Base-by-base conservation (phyloP, 2,888 invertebrate genomes). In the Philhelius pedissequus region DNA sequence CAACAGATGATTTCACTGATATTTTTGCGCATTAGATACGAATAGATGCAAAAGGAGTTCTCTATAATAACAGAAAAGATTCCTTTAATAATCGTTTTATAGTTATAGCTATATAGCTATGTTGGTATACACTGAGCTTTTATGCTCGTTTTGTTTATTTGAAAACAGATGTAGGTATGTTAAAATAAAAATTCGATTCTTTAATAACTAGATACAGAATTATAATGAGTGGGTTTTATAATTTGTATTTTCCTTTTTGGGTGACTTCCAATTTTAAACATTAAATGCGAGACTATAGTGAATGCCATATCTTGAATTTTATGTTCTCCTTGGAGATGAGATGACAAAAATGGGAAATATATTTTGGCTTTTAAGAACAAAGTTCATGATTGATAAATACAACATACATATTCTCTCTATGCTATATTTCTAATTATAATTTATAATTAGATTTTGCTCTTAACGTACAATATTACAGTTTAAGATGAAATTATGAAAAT, bases 1-100 rank as follows among this genome's bases (percentile, higher is more conserved):
- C 77, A 82, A 76, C 76, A 81, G 66, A 81, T 81, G 76, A 60
- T 71, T 54, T 71, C 48, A 64, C 25, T 68, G 58, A 66, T 43
- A 70, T 56, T 60, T 54, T 40, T 70, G 69, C 70, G 32, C 69
- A 70, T 18, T 64, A n/a, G 20, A 1, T 64, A 45, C 13, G 11
- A 32, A 40, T 9, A 40, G 60, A 60, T 58, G 18, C 38, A 58
- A 35, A 22, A n/a, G 38, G n/a, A n/a, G 6, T 9, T 38, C 22
- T 58, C 58, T 38, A 4, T 25, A 54, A 18, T 20, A 32, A 25
- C n/a, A 38, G 25, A 60, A 15, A 38, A 38, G 38, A n/a, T 25
- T 38, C 58, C 38, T 58, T n/a, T n/a, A n/a, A n/a, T n/a, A n/a
- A n/a, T n/a, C n/a, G n/a, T n/a, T n/a, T n/a, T n/a, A n/a, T n/a